Percentiles rank a stretch among this genome's conserved stretches.
Evolutionary conservation across 2,113 vertebrate genomes (phyloP).

Genomic region (Perca schrenkii): DNA sequence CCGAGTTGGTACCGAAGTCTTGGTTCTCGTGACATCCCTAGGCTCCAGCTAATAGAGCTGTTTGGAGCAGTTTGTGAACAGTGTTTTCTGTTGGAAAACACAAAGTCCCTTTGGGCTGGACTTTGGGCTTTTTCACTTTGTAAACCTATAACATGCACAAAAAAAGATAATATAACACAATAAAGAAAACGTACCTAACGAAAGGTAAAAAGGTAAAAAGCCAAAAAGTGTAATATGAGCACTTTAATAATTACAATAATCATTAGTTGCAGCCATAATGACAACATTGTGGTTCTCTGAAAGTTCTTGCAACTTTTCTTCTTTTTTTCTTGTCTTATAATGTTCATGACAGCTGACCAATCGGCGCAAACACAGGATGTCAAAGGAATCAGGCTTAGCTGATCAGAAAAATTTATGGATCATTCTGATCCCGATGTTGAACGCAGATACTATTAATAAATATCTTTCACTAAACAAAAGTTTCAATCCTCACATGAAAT

Average conservation of each 20-base stretch:
- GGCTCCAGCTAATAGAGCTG: too few species aligned
- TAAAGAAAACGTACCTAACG: too few species aligned
- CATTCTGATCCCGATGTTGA: not conserved
- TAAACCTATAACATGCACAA: too few species aligned
- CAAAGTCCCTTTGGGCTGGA: too few species aligned
- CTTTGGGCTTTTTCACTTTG: too few species aligned
- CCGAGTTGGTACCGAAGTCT: too few species aligned
- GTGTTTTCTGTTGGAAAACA: too few species aligned
- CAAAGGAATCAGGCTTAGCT: not conserved
- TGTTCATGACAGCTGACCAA: not conserved
- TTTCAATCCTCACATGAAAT: not conserved
- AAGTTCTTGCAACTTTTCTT: not conserved
- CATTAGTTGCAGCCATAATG: not conserved
- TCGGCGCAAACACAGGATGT: not conserved
- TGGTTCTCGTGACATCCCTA: too few species aligned
- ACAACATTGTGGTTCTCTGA: not conserved
- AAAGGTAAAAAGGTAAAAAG: too few species aligned
- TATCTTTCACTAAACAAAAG: not conserved
- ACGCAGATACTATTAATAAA: not conserved
- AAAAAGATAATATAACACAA: too few species aligned
- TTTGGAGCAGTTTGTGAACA: too few species aligned
- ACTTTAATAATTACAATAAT: not conserved
- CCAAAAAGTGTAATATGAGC: too few species aligned
- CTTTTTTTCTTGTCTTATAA: not conserved
- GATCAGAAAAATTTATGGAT: not conserved